Conservation (phyloP, 2,113 vertebrate species). For the Indicator maculatus region DNA sequence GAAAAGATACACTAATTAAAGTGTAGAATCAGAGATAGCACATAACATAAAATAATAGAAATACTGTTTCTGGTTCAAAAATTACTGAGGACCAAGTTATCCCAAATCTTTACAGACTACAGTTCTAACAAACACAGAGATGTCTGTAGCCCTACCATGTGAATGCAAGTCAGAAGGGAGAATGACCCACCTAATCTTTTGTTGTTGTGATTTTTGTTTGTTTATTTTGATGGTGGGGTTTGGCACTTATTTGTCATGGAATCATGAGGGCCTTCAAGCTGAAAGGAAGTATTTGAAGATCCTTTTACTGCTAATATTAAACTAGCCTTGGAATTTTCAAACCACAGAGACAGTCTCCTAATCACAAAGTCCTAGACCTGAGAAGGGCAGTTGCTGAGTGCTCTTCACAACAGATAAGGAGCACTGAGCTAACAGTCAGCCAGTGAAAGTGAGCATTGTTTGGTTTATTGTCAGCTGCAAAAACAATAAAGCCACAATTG, state of each 20-base stretch:
- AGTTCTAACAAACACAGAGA: background rate
- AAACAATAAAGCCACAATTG: background rate
- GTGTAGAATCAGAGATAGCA: background rate
- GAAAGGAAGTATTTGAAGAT: background rate
- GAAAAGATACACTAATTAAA: background rate
- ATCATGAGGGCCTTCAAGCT: background rate
- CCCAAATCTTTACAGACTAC: background rate
- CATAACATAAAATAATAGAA: background rate
- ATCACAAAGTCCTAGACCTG: background rate
- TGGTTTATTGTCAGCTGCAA: background rate
- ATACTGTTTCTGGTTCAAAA: background rate
- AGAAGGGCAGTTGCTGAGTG: background rate
- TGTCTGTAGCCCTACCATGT: rapidly evolving
- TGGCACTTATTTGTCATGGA: background rate
- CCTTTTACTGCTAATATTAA: background rate
- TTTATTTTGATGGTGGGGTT: rapidly evolving
- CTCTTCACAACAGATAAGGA: background rate
- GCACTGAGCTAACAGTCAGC: background rate
- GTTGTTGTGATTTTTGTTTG: background rate
- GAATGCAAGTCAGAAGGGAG: background rate
- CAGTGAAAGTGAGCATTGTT: background rate
- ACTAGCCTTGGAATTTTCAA: background rate
- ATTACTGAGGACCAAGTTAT: background rate
- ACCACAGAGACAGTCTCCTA: background rate
- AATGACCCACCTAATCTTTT: background rate